Conservation (phyloP, 2,113 vertebrate species). For the Neodontobutis hainanensis region DNA sequence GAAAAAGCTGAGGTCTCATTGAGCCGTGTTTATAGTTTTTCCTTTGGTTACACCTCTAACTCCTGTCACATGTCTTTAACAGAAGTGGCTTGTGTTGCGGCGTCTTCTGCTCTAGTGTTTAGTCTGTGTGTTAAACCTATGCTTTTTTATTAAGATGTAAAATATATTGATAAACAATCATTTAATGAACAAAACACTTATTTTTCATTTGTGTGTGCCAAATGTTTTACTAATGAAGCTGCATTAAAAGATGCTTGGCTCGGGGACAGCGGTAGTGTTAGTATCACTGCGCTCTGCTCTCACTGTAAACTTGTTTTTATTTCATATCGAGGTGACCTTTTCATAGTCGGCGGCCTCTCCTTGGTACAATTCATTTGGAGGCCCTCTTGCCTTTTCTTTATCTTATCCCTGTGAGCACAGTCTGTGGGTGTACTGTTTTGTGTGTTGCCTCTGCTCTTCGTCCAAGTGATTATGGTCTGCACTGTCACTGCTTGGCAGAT, state of each 20-base stretch:
- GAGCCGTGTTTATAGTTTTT: too few species aligned
- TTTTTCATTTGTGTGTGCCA: too few species aligned
- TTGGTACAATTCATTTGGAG: constrained; percentile 21
- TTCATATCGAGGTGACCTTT: constrained; percentile 74
- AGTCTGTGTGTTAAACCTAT: too few species aligned
- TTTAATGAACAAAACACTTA: too few species aligned
- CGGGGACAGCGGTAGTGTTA: constrained; percentile 64
- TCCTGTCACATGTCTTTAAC: too few species aligned
- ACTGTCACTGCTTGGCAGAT: constrained; percentile 45
- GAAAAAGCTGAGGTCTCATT: too few species aligned
- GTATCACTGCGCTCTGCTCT: constrained; percentile 59
- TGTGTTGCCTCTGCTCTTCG: constrained; percentile 31
- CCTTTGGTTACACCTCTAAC: too few species aligned
- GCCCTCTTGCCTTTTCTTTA: constrained; percentile 33
- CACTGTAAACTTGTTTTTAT: constrained; percentile 66
- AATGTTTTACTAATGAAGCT: constrained; percentile 42
- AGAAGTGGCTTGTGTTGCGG: too few species aligned
- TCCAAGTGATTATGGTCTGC: constrained; percentile 34
- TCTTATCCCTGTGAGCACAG: constrained; percentile 38
- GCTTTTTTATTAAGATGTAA: too few species aligned
- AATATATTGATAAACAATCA: too few species aligned
- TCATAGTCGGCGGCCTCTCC: constrained; percentile 53
- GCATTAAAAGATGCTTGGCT: constrained; percentile 55
- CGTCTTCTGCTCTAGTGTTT: too few species aligned
- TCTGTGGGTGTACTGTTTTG: neutral